Percentiles rank a stretch among this genome's conserved stretches.
Evolutionary conservation across 2,888 invertebrate species (phyloP).

Genomic region (Marasmarcha lunaedactyla): DNA sequence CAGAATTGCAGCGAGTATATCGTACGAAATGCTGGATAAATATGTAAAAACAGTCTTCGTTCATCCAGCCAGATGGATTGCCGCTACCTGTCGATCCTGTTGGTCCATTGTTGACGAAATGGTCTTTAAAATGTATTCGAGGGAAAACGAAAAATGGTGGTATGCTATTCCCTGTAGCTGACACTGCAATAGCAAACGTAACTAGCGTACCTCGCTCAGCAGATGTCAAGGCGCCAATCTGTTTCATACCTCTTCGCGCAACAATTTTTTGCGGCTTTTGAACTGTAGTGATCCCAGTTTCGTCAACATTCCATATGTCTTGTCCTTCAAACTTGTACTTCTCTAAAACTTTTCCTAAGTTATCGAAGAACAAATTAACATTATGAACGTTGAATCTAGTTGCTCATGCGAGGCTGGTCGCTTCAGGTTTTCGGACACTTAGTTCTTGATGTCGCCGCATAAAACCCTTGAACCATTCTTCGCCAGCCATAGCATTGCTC

Average conservation of each 20-base stretch:
- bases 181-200: slow-evolving; percentile 10
- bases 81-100: slow-evolving; percentile 13
- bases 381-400: slow-evolving; percentile 11
- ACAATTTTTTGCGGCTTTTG: slow-evolving; percentile 28
- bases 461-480: slow-evolving; percentile 8
- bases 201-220: slow-evolving; percentile 11
- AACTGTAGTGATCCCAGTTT: slow-evolving; percentile 32
- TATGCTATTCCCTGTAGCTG: slow-evolving; percentile 14
- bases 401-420: slow-evolving; percentile 10
- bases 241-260: slow-evolving; percentile 22
- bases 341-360: slow-evolving; percentile 7
- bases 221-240: slow-evolving; percentile 13
- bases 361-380: slow-evolving; percentile 10
- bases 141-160: slow-evolving; percentile 21
- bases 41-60: slow-evolving; percentile 11
- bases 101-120: slow-evolving; percentile 14
- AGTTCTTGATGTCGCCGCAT: slow-evolving; percentile 6
- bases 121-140: slow-evolving; percentile 12
- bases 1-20: slow-evolving; percentile 5
- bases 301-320: slow-evolving; percentile 31
- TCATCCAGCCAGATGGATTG: slow-evolving; percentile 13
- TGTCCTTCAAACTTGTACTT: slow-evolving; percentile 13
- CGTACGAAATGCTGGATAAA: slow-evolving; percentile 12
- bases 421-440: slow-evolving; percentile 8
- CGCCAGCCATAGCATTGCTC: slow-evolving; percentile 3